Evolutionary conservation across 2,888 invertebrate genomes (phyloP), one percentile per base, ranked within the genome.

Genomic region (Pogonocherus hispidulus): DNA sequence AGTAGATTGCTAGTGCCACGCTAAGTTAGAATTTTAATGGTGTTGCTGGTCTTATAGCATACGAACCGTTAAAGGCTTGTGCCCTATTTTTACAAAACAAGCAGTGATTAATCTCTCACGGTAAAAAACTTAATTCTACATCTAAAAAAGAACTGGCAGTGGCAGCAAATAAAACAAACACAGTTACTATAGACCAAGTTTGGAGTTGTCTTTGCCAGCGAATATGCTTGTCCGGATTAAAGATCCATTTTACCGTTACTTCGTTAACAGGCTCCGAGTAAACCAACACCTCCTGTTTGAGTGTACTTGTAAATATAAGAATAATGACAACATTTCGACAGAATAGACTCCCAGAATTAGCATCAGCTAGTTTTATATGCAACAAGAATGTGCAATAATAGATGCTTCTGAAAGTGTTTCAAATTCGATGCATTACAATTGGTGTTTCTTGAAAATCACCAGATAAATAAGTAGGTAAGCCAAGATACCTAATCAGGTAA

Each of bases 111-210:
- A 57, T 57, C 57, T 22, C 37, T 9, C 18, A 11, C 9, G n/a
- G 44, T 16, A 46, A 41, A 23, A 57, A 46, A 57, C 14, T 23
- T 11, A 44, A 23, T 52, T 23, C n/a, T 52, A 23, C 52, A 18
- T 44, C 57, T 57, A 19, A 46, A 44, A 57, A 44, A 44, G 23
- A 57, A 57, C 57, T 23, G 44, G 55, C 18, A 18, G 55, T 37
- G 57, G 57, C 18, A 23, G 57, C 57, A 14, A 46, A 23, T 44
- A 44, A 16, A 44, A 35, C 22, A 35, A 56, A 56, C 41, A 41
- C 57, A 44, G 57, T 57, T 57, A 57, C 44, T 23, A 56, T 56
- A 46, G 44, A 57, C 16, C 57, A 20, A 57, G 23, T 57, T 41
- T 16, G 9, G 18, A 57, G 44, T 46, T n/a, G 44, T 44, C 57